A percentile compares a stretch with the other conserved stretches of the same genome.
phyloP scores from a whole-genome alignment of 2,888 invertebrate genomes.

The Galerucella calmariensis region DNA sequence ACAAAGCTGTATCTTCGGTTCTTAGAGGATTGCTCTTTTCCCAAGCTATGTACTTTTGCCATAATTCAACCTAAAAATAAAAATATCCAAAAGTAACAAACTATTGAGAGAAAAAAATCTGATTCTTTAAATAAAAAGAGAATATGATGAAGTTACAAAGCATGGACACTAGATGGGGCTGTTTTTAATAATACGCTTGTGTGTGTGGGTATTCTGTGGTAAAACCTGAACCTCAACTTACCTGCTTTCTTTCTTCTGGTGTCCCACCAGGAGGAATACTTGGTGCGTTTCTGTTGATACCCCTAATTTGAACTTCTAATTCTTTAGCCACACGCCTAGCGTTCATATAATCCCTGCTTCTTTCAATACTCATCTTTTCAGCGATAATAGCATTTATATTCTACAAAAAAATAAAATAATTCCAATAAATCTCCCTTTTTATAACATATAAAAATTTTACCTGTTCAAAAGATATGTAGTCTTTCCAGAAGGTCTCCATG shows the following conservation, averaged over 20 bases:
- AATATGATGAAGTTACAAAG: no score
- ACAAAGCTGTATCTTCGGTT: slow-evolving; percentile 93
- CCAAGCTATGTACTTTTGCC: slow-evolving; percentile 99
- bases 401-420: slow-evolving; percentile 45
- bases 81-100: slow-evolving; percentile 3
- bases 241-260: slow-evolving; percentile 93
- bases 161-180: no score
- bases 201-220: no score
- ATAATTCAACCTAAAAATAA: slow-evolving; percentile 84
- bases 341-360: slow-evolving; percentile 97
- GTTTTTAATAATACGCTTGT: no score
- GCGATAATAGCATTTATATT: slow-evolving; percentile 82
- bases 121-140: no score
- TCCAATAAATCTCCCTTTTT: no score
- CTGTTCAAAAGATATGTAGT: slow-evolving; percentile 97
- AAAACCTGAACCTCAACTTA: slow-evolving; percentile 56
- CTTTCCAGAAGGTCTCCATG: slow-evolving; percentile 96
- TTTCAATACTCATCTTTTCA: slow-evolving; percentile 97
- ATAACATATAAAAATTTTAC: slow-evolving; percentile 43
- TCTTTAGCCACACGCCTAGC: slow-evolving; percentile 96
- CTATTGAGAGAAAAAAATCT: no score
- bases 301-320: slow-evolving; percentile 93
- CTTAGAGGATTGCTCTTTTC: slow-evolving; percentile 96
- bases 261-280: slow-evolving; percentile 95
- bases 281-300: slow-evolving; percentile 94